Percentiles rank a stretch among this genome's conserved stretches.
Evolutionary conservation across 2,888 invertebrate genomes (phyloP).

Genomic region (Onchidella celtica): DNA sequence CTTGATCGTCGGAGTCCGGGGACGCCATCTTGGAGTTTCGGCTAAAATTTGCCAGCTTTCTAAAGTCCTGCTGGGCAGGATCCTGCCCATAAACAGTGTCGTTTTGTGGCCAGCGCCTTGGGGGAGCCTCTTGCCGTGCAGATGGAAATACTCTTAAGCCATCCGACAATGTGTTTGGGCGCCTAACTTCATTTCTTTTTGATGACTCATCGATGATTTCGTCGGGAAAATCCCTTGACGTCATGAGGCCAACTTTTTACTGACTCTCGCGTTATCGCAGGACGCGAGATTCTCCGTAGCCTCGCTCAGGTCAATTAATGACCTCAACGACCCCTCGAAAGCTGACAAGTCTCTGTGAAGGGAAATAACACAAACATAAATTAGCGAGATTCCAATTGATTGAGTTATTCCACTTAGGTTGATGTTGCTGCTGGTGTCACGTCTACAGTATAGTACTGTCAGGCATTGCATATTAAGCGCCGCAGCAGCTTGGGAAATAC

Average conservation of each 20-base stretch:
- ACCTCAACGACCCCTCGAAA: background rate
- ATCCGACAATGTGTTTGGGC: constrained; percentile 59
- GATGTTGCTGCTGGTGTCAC: no score
- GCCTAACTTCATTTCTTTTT: constrained; percentile 73
- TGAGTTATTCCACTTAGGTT: no score
- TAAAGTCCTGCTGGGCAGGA: constrained; percentile 52
- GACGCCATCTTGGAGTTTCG: constrained; percentile 75
- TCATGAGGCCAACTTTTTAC: constrained; percentile 58
- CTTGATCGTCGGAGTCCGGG: constrained; percentile 56
- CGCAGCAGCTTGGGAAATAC: no score
- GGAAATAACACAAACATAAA: no score
- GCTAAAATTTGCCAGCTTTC: constrained; percentile 55
- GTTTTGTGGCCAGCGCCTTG: constrained; percentile 51
- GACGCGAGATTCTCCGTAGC: background rate
- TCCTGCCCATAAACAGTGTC: constrained; percentile 52
- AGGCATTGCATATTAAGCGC: no score
- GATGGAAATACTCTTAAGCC: constrained; percentile 45
- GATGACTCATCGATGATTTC: constrained; percentile 77
- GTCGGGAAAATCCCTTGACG: constrained; percentile 78
- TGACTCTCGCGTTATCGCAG: constrained; percentile 18
- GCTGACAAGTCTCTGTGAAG: background rate
- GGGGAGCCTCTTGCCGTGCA: constrained; percentile 49
- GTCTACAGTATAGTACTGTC: no score
- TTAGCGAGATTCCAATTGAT: no score
- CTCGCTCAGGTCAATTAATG: background rate